Percentiles rank a stretch among this genome's conserved stretches.
Conservation (phyloP, 2,113 vertebrate genomes). For the Ancistrus triradiatus region DNA sequence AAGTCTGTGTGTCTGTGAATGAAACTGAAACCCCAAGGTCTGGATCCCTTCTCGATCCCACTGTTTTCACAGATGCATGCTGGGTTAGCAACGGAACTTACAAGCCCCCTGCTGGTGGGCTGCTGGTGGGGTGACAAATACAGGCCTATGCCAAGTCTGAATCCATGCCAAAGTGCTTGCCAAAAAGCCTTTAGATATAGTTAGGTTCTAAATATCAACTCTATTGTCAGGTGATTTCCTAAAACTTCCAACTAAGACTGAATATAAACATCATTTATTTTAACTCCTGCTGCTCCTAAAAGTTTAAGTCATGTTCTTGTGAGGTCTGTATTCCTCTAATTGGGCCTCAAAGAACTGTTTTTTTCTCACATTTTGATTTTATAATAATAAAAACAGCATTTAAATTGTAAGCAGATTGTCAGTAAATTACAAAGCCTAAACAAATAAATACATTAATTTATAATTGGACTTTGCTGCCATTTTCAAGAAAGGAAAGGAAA, state of each 20-base stretch:
- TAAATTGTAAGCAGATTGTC: too few relatives aligned
- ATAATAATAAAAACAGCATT: too few relatives aligned
- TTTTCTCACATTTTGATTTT: too few relatives aligned
- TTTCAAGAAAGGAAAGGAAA: too few relatives aligned
- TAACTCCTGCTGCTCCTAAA: too few relatives aligned
- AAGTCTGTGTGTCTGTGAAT: too few relatives aligned
- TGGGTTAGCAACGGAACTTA: conserved; percentile 36
- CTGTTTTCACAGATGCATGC: conserved; percentile 40
- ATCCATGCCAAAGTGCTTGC: conserved; percentile 26
- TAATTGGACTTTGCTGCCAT: too few relatives aligned
- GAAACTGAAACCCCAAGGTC: conserved; percentile 29
- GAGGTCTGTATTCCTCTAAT: too few relatives aligned
- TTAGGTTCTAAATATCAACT: conserved; percentile 10
- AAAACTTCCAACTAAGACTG: neutral
- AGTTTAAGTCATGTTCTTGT: too few relatives aligned
- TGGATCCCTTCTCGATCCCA: conserved; percentile 24
- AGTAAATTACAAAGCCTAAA: too few relatives aligned
- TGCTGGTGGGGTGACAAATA: conserved; percentile 12
- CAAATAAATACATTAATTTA: too few relatives aligned
- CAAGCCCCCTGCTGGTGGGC: conserved; percentile 32
- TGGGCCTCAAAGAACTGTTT: too few relatives aligned
- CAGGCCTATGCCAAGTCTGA: conserved; percentile 22
- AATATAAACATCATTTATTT: neutral
- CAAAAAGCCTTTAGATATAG: conserved; percentile 31
- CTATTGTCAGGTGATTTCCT: conserved; percentile 1